phyloP scores from a whole-genome alignment of 2,113 vertebrate species.

The Gambusia affinis region DNA sequence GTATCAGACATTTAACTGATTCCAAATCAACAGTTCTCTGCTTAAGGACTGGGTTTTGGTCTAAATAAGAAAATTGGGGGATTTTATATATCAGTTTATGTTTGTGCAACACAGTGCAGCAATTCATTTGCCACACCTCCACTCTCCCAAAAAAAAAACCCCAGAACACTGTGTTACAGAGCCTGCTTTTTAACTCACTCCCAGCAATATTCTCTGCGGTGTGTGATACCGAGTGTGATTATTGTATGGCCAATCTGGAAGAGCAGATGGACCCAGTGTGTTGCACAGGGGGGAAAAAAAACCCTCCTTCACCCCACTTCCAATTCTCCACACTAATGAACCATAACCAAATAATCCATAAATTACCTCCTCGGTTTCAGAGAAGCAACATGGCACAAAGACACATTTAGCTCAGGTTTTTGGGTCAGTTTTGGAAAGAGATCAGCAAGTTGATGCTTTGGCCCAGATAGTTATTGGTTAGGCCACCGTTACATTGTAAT shows the following conservation, averaged over 20 bases:
- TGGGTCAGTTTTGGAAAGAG: slow-evolving; percentile 43
- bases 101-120: not conserved
- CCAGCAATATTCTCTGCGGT: slow-evolving; percentile 58
- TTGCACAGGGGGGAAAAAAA: slow-evolving; percentile 41
- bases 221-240: slow-evolving; percentile 61
- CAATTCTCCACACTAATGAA: slow-evolving; percentile 78
- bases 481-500: slow-evolving; percentile 46
- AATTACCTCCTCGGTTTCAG: slow-evolving; percentile 69
- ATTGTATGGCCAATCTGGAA: slow-evolving; percentile 75
- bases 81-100: slow-evolving; percentile 16
- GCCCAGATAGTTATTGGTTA: slow-evolving; percentile 50
- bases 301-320: slow-evolving; percentile 58
- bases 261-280: slow-evolving; percentile 79
- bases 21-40: slow-evolving; percentile 41
- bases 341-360: slow-evolving; percentile 77
- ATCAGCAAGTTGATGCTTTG: slow-evolving; percentile 48
- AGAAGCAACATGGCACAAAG: slow-evolving; percentile 60
- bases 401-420: slow-evolving; percentile 46
- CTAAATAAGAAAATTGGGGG: slow-evolving; percentile 13
- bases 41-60: slow-evolving; percentile 47
- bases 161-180: slow-evolving; percentile 33
- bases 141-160: not conserved
- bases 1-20: slow-evolving; percentile 56
- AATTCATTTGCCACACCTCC: slow-evolving; percentile 10
- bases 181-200: slow-evolving; percentile 61